Evolutionary conservation across 2,113 vertebrate genomes (phyloP).

Genomic region (Misgurnus mizolepis): DNA sequence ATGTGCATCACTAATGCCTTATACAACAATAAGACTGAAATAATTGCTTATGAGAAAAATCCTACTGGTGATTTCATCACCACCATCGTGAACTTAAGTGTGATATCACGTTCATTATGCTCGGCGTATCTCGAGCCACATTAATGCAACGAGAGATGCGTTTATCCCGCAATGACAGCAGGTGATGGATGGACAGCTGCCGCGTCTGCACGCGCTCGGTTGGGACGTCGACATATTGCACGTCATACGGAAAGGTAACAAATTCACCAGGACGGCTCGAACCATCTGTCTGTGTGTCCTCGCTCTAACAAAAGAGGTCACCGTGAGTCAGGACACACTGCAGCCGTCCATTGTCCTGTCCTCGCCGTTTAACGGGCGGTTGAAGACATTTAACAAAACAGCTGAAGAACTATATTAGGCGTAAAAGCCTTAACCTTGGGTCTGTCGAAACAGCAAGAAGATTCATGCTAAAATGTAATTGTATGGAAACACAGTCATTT

Average conservation of each 20-base stretch:
- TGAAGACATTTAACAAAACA: conserved; percentile 29
- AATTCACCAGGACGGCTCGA: conserved; percentile 81
- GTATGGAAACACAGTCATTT: neutral
- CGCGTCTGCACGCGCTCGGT: conserved; percentile 77
- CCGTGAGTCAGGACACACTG: conserved; percentile 63
- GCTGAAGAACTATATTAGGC: neutral
- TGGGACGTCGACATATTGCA: conserved; percentile 86
- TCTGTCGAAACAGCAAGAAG: neutral
- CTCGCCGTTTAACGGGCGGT: conserved; percentile 61
- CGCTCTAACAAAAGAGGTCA: conserved; percentile 78
- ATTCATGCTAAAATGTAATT: neutral
- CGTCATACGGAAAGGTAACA: conserved; percentile 87
- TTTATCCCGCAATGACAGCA: conserved; percentile 73
- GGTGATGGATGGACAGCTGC: conserved; percentile 82
- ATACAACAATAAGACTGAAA: neutral
- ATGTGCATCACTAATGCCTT: neutral
- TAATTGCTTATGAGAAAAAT: conserved; percentile 4
- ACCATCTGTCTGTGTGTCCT: conserved; percentile 85
- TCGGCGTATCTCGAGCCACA: conserved; percentile 15
- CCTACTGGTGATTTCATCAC: neutral
- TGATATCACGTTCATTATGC: conserved; percentile 32
- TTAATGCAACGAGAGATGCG: conserved; percentile 45
- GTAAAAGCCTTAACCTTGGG: neutral
- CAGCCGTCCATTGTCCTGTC: conserved; percentile 69
- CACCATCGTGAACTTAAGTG: neutral